Conservation (phyloP, 1,140 invertebrate species). For the Lineus longissimus region DNA sequence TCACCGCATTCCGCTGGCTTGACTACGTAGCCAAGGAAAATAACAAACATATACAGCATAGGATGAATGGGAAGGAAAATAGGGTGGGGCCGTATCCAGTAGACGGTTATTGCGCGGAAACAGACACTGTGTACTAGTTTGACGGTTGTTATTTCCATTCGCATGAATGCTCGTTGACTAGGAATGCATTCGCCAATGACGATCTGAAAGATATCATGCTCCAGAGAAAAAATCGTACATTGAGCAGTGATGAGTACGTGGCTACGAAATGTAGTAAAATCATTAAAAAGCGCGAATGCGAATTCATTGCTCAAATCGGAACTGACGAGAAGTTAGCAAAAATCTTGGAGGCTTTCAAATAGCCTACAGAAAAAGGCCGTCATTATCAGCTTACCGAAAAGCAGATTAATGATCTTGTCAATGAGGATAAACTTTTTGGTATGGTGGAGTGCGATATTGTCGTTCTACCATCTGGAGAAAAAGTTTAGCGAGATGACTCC, state of each 20-base stretch:
- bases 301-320: background rate
- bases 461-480: background rate
- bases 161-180: background rate
- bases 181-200: background rate
- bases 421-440: constrained; percentile 3
- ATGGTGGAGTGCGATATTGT: background rate
- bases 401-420: background rate
- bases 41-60: background rate
- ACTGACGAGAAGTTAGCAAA: background rate
- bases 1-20: constrained; percentile 2
- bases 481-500: constrained; percentile 14
- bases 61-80: background rate
- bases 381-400: background rate
- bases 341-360: background rate
- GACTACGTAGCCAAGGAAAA: background rate
- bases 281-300: too few species aligned
- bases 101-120: constrained; percentile 4
- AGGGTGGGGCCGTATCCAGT: constrained; percentile 13
- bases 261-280: too few species aligned
- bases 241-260: too few species aligned
- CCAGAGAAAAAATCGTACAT: background rate
- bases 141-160: too few species aligned
- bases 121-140: background rate
- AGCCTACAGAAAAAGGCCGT: too few species aligned
- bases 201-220: background rate